phyloP scores from a whole-genome alignment of 2,113 vertebrate species.

The Charina bottae region DNA sequence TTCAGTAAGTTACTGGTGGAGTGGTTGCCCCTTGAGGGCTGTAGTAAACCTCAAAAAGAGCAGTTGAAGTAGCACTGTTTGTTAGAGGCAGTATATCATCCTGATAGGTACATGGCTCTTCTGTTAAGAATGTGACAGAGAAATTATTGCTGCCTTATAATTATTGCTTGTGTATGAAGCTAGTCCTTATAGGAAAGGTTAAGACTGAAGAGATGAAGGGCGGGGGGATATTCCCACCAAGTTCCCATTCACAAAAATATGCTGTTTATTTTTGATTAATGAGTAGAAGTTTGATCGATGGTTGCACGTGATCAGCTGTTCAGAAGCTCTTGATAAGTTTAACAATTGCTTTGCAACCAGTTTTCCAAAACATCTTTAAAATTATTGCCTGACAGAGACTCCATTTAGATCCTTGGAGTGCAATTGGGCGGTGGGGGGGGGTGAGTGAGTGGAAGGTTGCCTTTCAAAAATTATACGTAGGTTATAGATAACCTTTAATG shows the following conservation, averaged over 20 bases:
- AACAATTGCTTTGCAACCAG: conserved; percentile 41
- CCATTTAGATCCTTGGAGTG: conserved; percentile 23
- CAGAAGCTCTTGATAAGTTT: conserved; percentile 52
- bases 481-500: conserved; percentile 18
- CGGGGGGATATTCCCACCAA: conserved; percentile 57
- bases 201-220: conserved; percentile 72
- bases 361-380: conserved; percentile 54
- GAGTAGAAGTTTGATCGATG: conserved; percentile 33
- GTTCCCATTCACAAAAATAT: conserved; percentile 40
- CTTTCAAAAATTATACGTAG: background rate
- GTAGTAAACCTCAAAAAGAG: conserved; percentile 75
- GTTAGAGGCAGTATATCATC: conserved; percentile 73
- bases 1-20: conserved; percentile 77
- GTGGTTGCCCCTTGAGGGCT: conserved; percentile 73
- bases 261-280: conserved; percentile 34
- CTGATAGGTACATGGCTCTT: conserved; percentile 72
- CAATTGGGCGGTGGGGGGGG: background rate
- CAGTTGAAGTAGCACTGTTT: conserved; percentile 74
- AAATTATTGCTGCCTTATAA: conserved; percentile 71
- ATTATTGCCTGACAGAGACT: conserved; percentile 47
- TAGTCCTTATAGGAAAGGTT: conserved; percentile 57
- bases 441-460: background rate
- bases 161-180: conserved; percentile 71
- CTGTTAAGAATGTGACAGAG: conserved; percentile 63
- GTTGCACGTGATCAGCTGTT: conserved; percentile 35